phyloP scores from a whole-genome alignment of 2,113 vertebrate genomes.

The Pardalotus punctatus region DNA sequence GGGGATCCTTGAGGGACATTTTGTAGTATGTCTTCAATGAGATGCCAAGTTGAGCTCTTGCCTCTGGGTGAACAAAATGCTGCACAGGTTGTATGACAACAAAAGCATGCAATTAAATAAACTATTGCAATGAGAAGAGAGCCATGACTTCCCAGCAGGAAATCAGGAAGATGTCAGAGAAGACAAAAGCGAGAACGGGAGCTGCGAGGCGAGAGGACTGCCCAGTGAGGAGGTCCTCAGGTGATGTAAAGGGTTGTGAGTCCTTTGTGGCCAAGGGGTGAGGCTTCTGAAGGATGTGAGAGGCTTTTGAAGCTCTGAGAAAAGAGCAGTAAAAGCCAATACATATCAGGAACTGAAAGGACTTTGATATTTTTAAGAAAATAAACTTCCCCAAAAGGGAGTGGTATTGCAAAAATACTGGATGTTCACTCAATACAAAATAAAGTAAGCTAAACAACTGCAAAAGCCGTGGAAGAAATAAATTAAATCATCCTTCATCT shows the following conservation, averaged over 20 bases:
- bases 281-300: neutral
- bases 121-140: neutral
- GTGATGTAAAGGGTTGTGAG: neutral
- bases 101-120: neutral
- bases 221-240: neutral
- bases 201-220: neutral
- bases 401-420: neutral
- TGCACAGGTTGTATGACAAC: fast-evolving
- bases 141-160: neutral
- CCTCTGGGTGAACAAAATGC: neutral
- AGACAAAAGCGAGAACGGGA: neutral
- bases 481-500: neutral
- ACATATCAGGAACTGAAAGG: neutral
- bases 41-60: neutral
- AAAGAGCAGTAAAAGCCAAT: neutral
- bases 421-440: neutral
- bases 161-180: neutral
- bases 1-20: neutral
- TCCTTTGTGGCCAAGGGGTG: neutral
- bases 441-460: neutral
- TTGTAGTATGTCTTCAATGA: neutral
- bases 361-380: conserved; percentile 17
- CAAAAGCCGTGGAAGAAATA: neutral
- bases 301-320: neutral
- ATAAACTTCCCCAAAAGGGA: neutral